phyloP scores from a whole-genome alignment of 2,797 vertebrate genomes.

The Alca torda region DNA sequence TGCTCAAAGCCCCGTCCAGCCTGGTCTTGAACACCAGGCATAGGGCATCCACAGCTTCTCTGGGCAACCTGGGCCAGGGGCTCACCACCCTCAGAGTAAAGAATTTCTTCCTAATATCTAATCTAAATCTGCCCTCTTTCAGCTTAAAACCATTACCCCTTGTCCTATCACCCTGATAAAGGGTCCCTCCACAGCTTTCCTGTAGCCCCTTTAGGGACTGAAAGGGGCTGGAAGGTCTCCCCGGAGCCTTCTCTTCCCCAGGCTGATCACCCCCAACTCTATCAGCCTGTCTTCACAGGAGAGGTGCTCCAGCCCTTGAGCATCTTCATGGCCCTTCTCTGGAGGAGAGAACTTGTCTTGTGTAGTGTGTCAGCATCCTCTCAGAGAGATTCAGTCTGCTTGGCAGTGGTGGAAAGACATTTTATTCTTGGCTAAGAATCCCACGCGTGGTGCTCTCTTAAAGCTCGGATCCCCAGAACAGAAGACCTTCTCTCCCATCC shows the following conservation, averaged over 20 bases:
- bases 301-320: background rate
- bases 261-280: background rate
- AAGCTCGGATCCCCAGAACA: rapidly evolving
- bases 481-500: background rate
- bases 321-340: background rate
- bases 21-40: no score
- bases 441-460: background rate
- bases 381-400: background rate
- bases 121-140: no score
- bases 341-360: background rate
- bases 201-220: background rate
- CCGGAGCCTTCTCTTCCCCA: background rate
- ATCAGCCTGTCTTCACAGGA: background rate
- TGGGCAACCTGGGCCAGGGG: no score
- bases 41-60: no score
- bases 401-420: background rate
- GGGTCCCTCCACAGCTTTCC: background rate
- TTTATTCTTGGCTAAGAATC: background rate
- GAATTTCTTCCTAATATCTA: no score
- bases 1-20: background rate
- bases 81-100: no score
- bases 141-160: no score
- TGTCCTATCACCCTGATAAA: background rate
- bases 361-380: background rate
- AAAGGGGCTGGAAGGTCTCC: background rate